Base-by-base conservation (phyloP, 2,888 invertebrate genomes). In the Troides helena region DNA sequence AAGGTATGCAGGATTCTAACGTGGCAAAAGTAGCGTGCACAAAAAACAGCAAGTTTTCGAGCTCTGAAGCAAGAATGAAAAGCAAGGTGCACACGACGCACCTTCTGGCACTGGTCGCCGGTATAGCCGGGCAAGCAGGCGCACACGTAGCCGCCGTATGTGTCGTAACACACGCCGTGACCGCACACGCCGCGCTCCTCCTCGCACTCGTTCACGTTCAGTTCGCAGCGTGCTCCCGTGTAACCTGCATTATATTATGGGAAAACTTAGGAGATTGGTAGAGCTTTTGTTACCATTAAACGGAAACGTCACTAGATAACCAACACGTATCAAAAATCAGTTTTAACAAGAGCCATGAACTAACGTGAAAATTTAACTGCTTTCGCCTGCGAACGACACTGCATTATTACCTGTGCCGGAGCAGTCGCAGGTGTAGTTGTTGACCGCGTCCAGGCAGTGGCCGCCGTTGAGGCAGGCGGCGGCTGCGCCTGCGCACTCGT, bases 381-480 rank as follows among this genome's bases (percentile, higher is more conserved):
- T 30, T 30, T 30, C 30, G 30, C 30, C 30, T 30, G 5, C 5
- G 30, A 30, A 30, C 30, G 10, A 10, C 39, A 10, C 7, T 39
- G 39, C 7, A 10, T 39, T 7, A 10, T 39, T 53, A 94, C 95
- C 95, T 0, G 97, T 97, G 77, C 93, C 93, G 62, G 92, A 88
- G 85, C 98, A 98, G 82, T 96, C 94, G 88, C 98, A 98, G 14
- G 94, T 95, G 86, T 94, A 97, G 79, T 95, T 95, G 85, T 96
- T 95, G 76, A 95, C 92, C 65, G 94, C 95, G 86, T 97, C 96
- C 63, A 94, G 87, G 85, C 98, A 98, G 69, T 90, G 92, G 10
- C 96, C 96, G 74, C 95, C 95, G 88, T 97, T 94, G 75, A 94
- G 93, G 82, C 97, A 97, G 0, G 95, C 95, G 70, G 85, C 87